These are phyloP conservation scores for Cryptophagus acutangulus DNA, from an alignment of 2,888 invertebrate genomes.

Conservation along the genomic window DNA sequence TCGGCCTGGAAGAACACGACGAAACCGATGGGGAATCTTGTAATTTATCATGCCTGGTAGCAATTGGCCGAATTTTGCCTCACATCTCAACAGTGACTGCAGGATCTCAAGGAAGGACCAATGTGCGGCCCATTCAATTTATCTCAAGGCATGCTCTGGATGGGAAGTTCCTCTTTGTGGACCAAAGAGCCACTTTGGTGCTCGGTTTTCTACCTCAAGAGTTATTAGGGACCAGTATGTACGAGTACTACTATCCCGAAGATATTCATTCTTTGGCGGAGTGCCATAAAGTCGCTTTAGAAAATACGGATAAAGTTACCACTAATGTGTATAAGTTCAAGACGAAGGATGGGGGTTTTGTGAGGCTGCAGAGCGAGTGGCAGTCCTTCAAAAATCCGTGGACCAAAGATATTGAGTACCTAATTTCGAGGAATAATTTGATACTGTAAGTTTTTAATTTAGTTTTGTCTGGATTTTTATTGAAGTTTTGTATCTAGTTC, in stretches of 20 bases:
- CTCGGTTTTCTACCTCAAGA: constrained; percentile 92
- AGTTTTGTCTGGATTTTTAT: constrained; percentile 13
- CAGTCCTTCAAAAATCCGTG: constrained; percentile 90
- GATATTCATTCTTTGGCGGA: constrained; percentile 76
- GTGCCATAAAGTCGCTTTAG: constrained; percentile 74
- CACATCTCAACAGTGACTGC: constrained; percentile 51
- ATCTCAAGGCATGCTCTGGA: constrained; percentile 82
- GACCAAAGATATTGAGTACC: constrained; percentile 91
- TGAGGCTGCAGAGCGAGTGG: constrained; percentile 77
- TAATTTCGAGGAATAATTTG: constrained; percentile 81
- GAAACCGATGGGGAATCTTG: constrained; percentile 58
- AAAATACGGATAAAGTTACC: constrained; percentile 57
- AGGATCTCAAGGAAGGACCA: constrained; percentile 44
- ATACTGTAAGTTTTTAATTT: constrained; percentile 54
- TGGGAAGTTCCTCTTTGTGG: constrained; percentile 88
- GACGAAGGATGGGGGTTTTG: constrained; percentile 69
- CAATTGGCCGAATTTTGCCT: constrained; percentile 73
- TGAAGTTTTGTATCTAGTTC: constrained; percentile 38
- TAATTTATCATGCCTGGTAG: constrained; percentile 82
- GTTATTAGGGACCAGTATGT: constrained; percentile 84
- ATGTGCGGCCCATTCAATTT: constrained; percentile 65
- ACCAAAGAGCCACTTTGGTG: constrained; percentile 84
- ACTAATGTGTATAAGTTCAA: constrained; percentile 76
- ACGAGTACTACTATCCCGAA: constrained; percentile 83
- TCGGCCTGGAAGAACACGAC: constrained; percentile 64